These are phyloP conservation scores for Pantherophis guttatus DNA, from an alignment of 2,113 vertebrate species.

Conservation along the genomic window DNA sequence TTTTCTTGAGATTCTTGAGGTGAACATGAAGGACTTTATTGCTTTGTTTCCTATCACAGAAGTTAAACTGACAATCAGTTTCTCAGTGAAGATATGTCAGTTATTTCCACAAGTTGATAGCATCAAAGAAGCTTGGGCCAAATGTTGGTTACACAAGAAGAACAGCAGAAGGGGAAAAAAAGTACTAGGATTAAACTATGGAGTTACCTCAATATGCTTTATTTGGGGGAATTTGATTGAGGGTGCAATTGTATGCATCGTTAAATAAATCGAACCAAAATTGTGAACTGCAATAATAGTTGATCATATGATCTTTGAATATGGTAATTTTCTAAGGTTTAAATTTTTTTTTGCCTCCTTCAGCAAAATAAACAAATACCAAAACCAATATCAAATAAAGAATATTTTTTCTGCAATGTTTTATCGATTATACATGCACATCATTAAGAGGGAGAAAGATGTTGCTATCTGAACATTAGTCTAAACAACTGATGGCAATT, in stretches of 20 bases:
- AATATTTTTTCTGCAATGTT: not conserved
- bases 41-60: not conserved
- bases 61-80: not conserved
- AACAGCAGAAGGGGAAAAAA: not conserved
- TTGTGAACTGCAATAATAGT: not conserved
- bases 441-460: not conserved
- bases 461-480: not conserved
- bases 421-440: not conserved
- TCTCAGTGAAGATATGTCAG: not conserved
- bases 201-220: not conserved
- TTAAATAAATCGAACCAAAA: not conserved
- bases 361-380: not conserved
- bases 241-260: not conserved
- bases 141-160: not conserved
- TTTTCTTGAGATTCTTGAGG: not conserved
- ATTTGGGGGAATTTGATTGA: not conserved
- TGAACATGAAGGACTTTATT: not conserved
- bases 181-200: not conserved
- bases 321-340: not conserved
- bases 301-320: not conserved
- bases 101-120: not conserved
- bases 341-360: not conserved
- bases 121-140: not conserved
- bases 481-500: not conserved
- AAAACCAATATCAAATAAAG: not conserved